Conservation (phyloP, 2,888 invertebrate genomes). For the Euspilapteryx auroguttella region DNA sequence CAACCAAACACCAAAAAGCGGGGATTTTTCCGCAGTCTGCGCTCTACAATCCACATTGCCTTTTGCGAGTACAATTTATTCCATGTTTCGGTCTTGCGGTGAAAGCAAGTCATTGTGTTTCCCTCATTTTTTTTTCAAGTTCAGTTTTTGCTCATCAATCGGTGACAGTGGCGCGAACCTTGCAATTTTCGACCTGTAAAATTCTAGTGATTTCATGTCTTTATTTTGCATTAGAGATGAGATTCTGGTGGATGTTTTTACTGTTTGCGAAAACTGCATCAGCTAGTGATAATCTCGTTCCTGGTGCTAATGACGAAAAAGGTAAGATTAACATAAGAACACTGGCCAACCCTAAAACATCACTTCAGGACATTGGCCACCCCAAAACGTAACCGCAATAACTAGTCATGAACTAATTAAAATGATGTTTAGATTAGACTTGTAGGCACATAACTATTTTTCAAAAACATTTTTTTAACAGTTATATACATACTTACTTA, state of each 20-base stretch:
- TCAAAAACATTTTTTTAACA: no score
- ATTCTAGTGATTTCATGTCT: constrained; percentile 25
- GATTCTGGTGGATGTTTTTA: constrained; percentile 55
- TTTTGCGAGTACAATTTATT: constrained; percentile 36
- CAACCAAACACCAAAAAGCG: constrained; percentile 19
- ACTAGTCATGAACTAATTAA: no score
- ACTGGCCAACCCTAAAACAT: no score
- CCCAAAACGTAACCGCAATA: no score
- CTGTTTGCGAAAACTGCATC: constrained; percentile 47
- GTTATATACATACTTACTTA: no score
- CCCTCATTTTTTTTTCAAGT: constrained; percentile 11
- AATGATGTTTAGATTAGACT: no score
- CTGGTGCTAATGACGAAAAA: constrained; percentile 32
- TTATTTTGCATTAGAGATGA: constrained; percentile 37
- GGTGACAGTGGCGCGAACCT: no score
- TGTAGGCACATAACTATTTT: no score
- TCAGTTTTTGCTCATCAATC: neutral
- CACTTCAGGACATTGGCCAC: no score
- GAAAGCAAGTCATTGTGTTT: constrained; percentile 30
- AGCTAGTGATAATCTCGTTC: constrained; percentile 42
- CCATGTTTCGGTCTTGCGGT: constrained; percentile 29
- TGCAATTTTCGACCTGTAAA: neutral
- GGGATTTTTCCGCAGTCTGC: constrained; percentile 52
- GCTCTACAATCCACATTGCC: constrained; percentile 37
- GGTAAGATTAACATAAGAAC: no score